Evolutionary conservation across 2,888 invertebrate species (phyloP), one percentile per base, ranked within the genome.

Genomic region (Aelia acuminata): DNA sequence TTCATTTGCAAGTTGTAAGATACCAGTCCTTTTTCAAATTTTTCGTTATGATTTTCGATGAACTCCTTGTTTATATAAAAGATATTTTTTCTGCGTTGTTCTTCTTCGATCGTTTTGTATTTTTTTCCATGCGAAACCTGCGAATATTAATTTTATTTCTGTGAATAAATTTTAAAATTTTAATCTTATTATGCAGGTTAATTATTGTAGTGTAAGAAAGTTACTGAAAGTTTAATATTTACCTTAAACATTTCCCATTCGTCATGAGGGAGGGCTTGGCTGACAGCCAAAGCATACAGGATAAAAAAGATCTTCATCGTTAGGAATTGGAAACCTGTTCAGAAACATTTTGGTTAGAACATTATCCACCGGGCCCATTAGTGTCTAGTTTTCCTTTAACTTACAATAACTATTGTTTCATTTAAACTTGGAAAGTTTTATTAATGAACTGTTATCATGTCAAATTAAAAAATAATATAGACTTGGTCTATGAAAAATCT

Each of bases 11-110:
- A 26, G 11, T 8, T 35, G 26, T n/a, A 85, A 22, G 49, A 49
- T n/a, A 49, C 85, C 13, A 49, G 49, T 1, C 85, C 85, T 31
- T 85, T 10, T 47, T 47, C 49, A 48, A 49, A 85, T 11, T 48
- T 47, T 50, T 22, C n/a, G 20, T 85, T 85, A 48, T 85, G 85
- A 3, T 85, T 48, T 50, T 85, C 85, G 15, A 85, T 85, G 22
- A 47, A 22, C 15, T 49, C n/a, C 26, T 85, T 85, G 50, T 85
- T 85, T 15, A 31, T 26, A 50, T 35, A 47, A 20, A 47, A 85
- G 15, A 50, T 50, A 48, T 50, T 43, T 20, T 3, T 57, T 26
- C 57, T n/a, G 1, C 13, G 26, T 57, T 26, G 26, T 57, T 57
- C 57, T 57, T 57, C 57, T 26, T 11, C 11, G 11, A 4, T 4